phyloP scores from a whole-genome alignment of 1,140 invertebrate genomes.

The Paralvinella palmiformis region DNA sequence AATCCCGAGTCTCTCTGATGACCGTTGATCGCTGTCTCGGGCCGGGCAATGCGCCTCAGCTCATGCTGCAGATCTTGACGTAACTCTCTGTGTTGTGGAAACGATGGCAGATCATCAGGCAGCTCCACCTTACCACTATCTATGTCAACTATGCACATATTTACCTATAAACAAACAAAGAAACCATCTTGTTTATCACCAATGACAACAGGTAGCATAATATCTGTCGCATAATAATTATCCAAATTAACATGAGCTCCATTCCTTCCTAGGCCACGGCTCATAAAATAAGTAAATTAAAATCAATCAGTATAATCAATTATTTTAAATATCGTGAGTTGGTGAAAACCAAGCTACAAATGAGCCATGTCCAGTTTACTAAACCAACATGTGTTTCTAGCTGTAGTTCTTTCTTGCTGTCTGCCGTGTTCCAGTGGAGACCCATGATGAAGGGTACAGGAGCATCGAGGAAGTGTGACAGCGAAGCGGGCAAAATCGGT shows the following conservation, averaged over 20 bases:
- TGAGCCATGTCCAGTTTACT: too few relatives aligned
- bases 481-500: slow-evolving; percentile 89
- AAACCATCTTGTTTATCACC: too few relatives aligned
- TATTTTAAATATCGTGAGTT: too few relatives aligned
- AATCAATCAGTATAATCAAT: too few relatives aligned
- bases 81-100: slow-evolving; percentile 83
- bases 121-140: slow-evolving; percentile 85
- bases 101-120: slow-evolving; percentile 89
- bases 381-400: too few relatives aligned
- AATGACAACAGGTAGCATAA: too few relatives aligned
- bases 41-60: background rate
- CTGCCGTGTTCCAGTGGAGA: slow-evolving; percentile 46
- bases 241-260: too few relatives aligned
- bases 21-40: background rate
- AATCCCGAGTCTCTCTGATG: slow-evolving; percentile 16
- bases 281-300: too few relatives aligned
- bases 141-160: slow-evolving; percentile 92
- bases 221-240: too few relatives aligned
- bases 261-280: too few relatives aligned
- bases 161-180: slow-evolving; percentile 56
- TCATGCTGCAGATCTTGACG: slow-evolving; percentile 65
- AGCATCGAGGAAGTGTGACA: slow-evolving; percentile 96
- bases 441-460: slow-evolving; percentile 99
- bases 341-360: too few relatives aligned
- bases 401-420: too few relatives aligned